Evolutionary conservation across 37 sponge, comb jelly and placozoan genomes (phyloP).

Genomic region (Haliclona indistincta): DNA sequence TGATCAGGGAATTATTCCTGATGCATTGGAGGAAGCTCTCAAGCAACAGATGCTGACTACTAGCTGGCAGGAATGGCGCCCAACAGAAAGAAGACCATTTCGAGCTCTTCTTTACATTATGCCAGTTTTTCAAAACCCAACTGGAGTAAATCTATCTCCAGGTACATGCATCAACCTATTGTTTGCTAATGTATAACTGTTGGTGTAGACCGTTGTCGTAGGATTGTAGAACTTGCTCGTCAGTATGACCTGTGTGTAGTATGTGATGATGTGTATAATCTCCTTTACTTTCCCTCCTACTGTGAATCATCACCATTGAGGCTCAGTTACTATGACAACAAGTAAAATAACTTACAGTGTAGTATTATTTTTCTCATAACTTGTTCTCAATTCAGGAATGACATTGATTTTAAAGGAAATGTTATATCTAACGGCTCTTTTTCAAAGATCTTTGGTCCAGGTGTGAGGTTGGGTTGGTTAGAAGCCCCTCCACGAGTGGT

Average conservation of each 20-base stretch:
- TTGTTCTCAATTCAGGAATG: slow-evolving; percentile 27
- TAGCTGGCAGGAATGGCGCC: slow-evolving; percentile 16
- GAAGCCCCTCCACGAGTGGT: slow-evolving; percentile 66
- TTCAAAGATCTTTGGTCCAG: slow-evolving; percentile 88
- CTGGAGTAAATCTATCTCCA: slow-evolving; percentile 57
- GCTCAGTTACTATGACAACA: slow-evolving; percentile 5
- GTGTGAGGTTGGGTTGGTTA: slow-evolving; percentile 81
- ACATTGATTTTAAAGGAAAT: slow-evolving; percentile 72
- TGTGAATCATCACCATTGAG: slow-evolving; percentile 29
- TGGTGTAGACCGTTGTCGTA: slow-evolving; percentile 58
- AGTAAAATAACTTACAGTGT: background rate
- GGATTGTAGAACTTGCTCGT: slow-evolving; percentile 64
- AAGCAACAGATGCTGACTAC: slow-evolving; percentile 15
- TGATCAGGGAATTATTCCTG: slow-evolving; percentile 60
- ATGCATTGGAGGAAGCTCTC: slow-evolving; percentile 60
- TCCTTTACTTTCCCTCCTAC: slow-evolving; percentile 54
- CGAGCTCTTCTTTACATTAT: slow-evolving; percentile 76
- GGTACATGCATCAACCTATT: slow-evolving; percentile 16
- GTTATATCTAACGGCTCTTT: slow-evolving; percentile 80
- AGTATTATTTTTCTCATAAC: background rate
- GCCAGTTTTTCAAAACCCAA: slow-evolving; percentile 80
- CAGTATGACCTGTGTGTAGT: slow-evolving; percentile 72
- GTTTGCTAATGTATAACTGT: background rate
- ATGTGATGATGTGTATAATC: slow-evolving; percentile 88
- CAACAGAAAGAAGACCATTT: slow-evolving; percentile 60